Evolutionary conservation across 2,888 invertebrate genomes (phyloP).

Genomic region (Limnephilus auricula): DNA sequence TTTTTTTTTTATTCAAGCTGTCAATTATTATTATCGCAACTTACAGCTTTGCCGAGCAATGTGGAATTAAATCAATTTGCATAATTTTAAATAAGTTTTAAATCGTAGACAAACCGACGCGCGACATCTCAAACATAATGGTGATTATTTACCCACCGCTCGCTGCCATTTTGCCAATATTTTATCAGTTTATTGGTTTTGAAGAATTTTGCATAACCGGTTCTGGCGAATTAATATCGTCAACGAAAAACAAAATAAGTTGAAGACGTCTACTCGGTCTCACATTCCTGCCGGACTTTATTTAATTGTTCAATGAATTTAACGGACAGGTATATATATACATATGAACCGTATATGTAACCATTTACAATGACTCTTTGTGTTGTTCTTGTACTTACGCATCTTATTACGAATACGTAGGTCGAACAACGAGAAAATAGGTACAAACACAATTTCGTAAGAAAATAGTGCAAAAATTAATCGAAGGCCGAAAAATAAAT

Average conservation of each 20-base stretch:
- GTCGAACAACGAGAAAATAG: too few species aligned
- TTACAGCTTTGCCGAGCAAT: background rate
- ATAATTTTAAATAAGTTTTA: slow-evolving; percentile 6
- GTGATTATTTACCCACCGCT: background rate
- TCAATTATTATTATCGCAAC: background rate
- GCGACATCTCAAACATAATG: background rate
- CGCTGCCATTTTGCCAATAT: slow-evolving; percentile 18
- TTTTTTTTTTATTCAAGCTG: background rate
- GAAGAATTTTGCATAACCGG: slow-evolving; percentile 28
- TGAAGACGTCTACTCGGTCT: background rate
- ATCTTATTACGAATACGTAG: too few species aligned
- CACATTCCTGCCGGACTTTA: background rate
- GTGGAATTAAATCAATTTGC: slow-evolving; percentile 22
- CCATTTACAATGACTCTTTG: too few species aligned
- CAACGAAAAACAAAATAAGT: background rate
- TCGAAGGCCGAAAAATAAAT: too few species aligned
- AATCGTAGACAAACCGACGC: slow-evolving; percentile 3
- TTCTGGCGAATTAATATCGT: background rate
- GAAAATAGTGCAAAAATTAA: too few species aligned
- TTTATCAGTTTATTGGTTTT: slow-evolving; percentile 17
- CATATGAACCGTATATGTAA: too few species aligned
- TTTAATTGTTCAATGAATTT: background rate
- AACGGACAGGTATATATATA: background rate
- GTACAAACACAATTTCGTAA: too few species aligned
- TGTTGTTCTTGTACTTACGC: too few species aligned